Evolutionary conservation across 2,113 vertebrate genomes (phyloP).

Genomic region (Tichodroma muraria): DNA sequence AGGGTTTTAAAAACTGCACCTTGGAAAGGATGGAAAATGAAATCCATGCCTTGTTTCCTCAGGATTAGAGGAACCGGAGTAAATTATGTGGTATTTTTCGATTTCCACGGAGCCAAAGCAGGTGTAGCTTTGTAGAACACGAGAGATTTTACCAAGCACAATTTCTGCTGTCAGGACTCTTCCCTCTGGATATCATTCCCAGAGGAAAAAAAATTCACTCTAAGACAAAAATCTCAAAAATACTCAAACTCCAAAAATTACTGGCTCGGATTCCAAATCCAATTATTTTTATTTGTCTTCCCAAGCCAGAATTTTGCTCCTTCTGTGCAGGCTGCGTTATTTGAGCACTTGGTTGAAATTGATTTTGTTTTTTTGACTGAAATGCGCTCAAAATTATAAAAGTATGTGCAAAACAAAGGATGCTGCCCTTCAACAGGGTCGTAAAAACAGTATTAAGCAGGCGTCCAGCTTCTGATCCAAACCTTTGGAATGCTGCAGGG

Average conservation of each 20-base stretch:
- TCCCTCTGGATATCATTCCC: background rate
- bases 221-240: background rate
- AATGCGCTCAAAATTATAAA: background rate
- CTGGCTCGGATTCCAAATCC: background rate
- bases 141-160: background rate
- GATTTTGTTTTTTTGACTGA: background rate
- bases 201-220: background rate
- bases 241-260: background rate
- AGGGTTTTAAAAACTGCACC: background rate
- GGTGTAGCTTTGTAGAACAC: background rate
- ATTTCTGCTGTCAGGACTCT: background rate
- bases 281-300: conserved; percentile 15
- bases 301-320: background rate
- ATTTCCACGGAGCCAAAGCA: background rate
- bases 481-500: conserved; percentile 23
- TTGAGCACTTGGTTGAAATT: background rate
- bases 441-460: conserved; percentile 16
- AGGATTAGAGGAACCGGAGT: background rate
- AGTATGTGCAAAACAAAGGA: conserved; percentile 29
- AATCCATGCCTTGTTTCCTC: background rate
- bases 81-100: background rate
- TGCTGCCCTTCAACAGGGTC: background rate
- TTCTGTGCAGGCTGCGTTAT: background rate
- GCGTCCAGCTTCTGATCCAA: background rate
- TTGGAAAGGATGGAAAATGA: background rate